Conservation (phyloP, 2,888 invertebrate genomes). For the Ophraella communa region DNA sequence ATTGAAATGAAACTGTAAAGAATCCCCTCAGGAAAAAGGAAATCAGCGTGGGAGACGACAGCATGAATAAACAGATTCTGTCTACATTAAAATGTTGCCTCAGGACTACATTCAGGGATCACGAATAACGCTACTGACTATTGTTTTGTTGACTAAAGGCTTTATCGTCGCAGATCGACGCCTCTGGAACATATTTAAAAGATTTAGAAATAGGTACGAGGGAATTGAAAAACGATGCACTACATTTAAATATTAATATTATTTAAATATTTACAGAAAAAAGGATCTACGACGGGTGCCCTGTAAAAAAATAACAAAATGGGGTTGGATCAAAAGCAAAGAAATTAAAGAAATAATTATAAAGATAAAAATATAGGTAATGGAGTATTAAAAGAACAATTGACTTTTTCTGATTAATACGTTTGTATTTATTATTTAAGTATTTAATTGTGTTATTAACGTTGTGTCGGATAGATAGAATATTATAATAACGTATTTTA, state of each 20-base stretch:
- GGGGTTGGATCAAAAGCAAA: too few species aligned
- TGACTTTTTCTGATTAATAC: too few species aligned
- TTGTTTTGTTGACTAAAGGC: conserved; percentile 15
- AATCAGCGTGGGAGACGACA: conserved; percentile 57
- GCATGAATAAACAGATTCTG: conserved; percentile 56
- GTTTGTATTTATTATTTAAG: too few species aligned
- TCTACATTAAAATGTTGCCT: conserved; percentile 40
- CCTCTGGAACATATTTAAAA: conserved; percentile 16
- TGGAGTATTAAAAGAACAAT: too few species aligned
- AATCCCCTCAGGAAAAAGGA: conserved; percentile 41
- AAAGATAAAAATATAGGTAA: too few species aligned
- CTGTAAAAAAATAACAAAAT: background rate
- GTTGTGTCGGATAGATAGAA: too few species aligned
- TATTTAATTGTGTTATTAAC: too few species aligned
- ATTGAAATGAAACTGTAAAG: conserved; percentile 41
- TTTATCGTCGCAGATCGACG: conserved; percentile 17
- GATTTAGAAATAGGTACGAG: background rate
- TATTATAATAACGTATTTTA: too few species aligned
- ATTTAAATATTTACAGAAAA: background rate
- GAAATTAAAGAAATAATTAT: too few species aligned
- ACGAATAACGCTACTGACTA: conserved; percentile 1
- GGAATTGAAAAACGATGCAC: background rate
- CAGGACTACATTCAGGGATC: conserved; percentile 23
- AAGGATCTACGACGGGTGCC: too few species aligned
- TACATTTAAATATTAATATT: background rate